Percentiles rank a stretch among this genome's conserved stretches.
Conservation (phyloP, 2,797 vertebrate genomes). For the Myiotriccus ornatus region DNA sequence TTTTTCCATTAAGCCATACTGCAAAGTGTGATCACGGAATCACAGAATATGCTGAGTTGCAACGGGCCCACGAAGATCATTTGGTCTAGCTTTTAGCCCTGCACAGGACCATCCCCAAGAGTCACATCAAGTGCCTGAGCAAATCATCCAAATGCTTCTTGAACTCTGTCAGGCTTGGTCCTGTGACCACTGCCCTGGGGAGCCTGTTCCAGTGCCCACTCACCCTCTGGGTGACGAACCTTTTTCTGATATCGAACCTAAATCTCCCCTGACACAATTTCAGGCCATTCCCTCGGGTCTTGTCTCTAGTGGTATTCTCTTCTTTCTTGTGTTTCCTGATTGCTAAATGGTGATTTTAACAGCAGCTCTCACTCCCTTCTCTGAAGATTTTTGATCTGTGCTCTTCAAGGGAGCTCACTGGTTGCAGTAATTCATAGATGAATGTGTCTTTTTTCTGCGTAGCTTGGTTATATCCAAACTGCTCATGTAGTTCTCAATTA, state of each 20-base stretch:
- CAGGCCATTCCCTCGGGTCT: not conserved
- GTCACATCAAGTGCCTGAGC: not conserved
- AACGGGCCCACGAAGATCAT: not conserved
- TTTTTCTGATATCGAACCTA: not conserved
- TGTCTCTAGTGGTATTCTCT: not conserved
- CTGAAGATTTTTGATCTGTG: not conserved
- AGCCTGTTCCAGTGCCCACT: not conserved
- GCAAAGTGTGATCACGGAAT: not conserved
- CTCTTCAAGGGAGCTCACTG: not conserved
- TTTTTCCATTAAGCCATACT: not conserved
- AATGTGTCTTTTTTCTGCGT: not conserved
- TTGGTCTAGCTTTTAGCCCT: not conserved
- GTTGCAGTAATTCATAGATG: not conserved
- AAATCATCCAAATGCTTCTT: not conserved
- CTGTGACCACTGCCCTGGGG: not conserved
- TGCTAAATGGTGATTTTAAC: not conserved
- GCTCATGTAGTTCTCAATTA: not conserved
- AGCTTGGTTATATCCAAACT: not conserved
- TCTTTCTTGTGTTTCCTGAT: not conserved
- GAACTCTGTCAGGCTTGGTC: not conserved
- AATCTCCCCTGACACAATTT: not conserved
- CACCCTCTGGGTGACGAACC: not conserved
- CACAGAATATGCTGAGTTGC: not conserved
- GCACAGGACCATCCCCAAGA: not conserved
- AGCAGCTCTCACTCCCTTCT: not conserved